Conservation (phyloP, 53 echinoderm and acorn worm genomes). For the Holothuria scabra region DNA sequence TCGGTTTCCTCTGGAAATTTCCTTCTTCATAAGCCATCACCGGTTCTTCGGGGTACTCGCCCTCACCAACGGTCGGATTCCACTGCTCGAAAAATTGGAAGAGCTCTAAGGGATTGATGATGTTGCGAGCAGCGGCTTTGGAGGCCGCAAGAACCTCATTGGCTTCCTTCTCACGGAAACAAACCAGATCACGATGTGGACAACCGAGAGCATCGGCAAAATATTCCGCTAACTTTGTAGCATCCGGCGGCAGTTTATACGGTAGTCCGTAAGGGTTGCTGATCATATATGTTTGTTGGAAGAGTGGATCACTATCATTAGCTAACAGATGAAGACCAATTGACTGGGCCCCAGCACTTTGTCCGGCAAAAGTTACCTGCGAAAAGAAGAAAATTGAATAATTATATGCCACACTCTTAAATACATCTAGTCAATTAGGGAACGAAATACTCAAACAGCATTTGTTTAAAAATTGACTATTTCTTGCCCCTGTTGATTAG, state of each 20-base stretch:
- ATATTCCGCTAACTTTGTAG: constrained; percentile 30
- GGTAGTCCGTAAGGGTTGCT: constrained; percentile 62
- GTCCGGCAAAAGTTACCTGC: constrained; percentile 59
- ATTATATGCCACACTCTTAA: too few species aligned
- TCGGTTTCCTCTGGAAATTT: constrained; percentile 34
- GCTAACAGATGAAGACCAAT: constrained; percentile 46
- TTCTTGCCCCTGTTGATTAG: too few species aligned
- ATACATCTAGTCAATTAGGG: too few species aligned
- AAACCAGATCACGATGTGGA: constrained; percentile 24
- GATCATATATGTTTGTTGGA: constrained; percentile 55
- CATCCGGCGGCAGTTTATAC: constrained; percentile 47
- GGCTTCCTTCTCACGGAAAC: constrained; percentile 40
- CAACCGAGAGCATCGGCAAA: constrained; percentile 58
- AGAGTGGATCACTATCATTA: constrained; percentile 43
- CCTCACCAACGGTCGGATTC: constrained; percentile 45
- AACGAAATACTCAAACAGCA: too few species aligned
- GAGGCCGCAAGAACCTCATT: constrained; percentile 25
- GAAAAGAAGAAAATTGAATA: not conserved
- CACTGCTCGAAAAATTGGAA: constrained; percentile 43
- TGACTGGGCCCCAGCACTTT: constrained; percentile 64
- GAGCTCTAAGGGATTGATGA: constrained; percentile 28
- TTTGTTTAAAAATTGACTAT: too few species aligned
- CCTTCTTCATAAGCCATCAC: constrained; percentile 39
- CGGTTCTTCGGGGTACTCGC: constrained; percentile 41
- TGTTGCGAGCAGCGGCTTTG: not conserved